Percentiles rank a stretch among this genome's conserved stretches.
These are phyloP conservation scores for Hesperia comma DNA, from an alignment of 2,888 invertebrate species.

Conservation along the genomic window DNA sequence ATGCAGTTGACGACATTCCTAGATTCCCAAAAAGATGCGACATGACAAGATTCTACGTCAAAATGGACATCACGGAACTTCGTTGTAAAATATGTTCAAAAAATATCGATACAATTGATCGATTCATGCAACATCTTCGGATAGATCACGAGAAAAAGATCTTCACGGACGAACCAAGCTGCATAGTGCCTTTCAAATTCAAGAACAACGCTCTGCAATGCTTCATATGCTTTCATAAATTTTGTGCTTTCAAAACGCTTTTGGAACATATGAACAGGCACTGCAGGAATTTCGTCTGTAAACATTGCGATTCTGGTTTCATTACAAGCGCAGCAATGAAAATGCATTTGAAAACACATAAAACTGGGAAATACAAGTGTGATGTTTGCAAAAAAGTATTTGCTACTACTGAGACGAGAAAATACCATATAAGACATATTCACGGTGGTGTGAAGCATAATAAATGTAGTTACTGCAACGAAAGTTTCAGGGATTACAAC, in stretches of 20 bases:
- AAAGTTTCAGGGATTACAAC: conserved; percentile 40
- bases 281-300: conserved; percentile 56
- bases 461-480: conserved; percentile 53
- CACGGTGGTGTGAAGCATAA: conserved; percentile 54
- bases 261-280: conserved; percentile 62
- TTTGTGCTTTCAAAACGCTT: conserved; percentile 56
- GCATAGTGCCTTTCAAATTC: conserved; percentile 66
- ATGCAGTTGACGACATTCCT: conserved; percentile 52
- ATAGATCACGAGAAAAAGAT: conserved; percentile 49
- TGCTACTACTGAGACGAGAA: conserved; percentile 15
- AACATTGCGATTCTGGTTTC: conserved; percentile 54
- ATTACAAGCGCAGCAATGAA: conserved; percentile 45
- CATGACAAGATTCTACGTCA: conserved; percentile 52
- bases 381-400: conserved; percentile 36
- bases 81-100: conserved; percentile 57
- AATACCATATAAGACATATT: conserved; percentile 33
- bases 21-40: conserved; percentile 48
- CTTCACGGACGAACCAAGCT: conserved; percentile 55
- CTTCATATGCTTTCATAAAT: conserved; percentile 54
- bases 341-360: conserved; percentile 37
- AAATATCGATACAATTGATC: conserved; percentile 51
- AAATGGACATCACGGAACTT: conserved; percentile 60
- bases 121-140: conserved; percentile 54
- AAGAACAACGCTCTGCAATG: conserved; percentile 58
- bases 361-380: conserved; percentile 28